Evolutionary conservation across 2,797 vertebrate species (phyloP), one percentile per base, ranked within the genome.

Genomic region (Periparus ater): DNA sequence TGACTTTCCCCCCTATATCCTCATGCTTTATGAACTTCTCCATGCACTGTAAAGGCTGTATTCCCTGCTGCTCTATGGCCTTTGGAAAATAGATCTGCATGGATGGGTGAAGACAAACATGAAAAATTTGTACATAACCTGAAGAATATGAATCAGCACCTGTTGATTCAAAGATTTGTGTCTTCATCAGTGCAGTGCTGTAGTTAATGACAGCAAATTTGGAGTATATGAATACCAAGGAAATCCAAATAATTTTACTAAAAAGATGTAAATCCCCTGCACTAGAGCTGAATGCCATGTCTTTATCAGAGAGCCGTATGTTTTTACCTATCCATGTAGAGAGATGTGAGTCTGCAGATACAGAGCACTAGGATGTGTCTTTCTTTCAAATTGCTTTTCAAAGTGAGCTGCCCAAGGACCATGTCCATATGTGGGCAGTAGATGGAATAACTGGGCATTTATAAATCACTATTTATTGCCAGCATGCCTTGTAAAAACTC

Each of bases 341-440:
- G 4, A 26, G 13, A 40, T 42, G 7, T 20, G 9, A 17, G 8
- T 66, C 30, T 75, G 22, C 3, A 17, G 17, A 42, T 1, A 0
- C 11, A 12, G 4, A 58, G 16, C 30, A 40, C 27, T 44, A 85
- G n/a, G 18, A 50, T 70, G 14, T 48, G 25, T 14, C 15, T 80
- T 77, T 82, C 60, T 80, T 40, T 62, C 55, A 87, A 57, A 85
- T 58, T 72, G 26, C 7, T 6, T 51, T 34, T 78, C 15, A 66
- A 44, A 92, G 6, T 25, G 19, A 72, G 23, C 6, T 78, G 38
- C 54, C 2, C 7, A 68, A 89, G 54, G 44, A 72, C 9, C 2
- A 6, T 27, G 11, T 27, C 5, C 6, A n/a, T 72, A 72, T 54
- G n/a, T 70, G 22, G 27, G 23, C 6, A 62, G 16, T 16, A 36